Evolutionary conservation across 1,140 invertebrate genomes (phyloP).

Genomic region (Druon quercuslanigerum): DNA sequence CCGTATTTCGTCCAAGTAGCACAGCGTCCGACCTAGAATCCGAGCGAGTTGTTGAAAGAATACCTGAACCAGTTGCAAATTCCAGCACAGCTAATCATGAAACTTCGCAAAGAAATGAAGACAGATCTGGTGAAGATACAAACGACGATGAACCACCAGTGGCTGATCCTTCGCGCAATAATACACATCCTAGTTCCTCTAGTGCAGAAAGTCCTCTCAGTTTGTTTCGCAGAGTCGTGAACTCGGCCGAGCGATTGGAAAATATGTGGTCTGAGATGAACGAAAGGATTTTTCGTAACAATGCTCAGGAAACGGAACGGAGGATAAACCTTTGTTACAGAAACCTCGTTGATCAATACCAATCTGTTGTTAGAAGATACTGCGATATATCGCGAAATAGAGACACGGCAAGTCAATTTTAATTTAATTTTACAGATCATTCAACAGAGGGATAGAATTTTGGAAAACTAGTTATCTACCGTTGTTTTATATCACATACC

Average conservation of each 20-base stretch:
- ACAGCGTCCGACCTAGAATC: slow-evolving; percentile 47
- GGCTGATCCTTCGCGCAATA: neutral
- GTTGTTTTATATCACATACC: too few species aligned
- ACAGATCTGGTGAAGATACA: slow-evolving; percentile 24
- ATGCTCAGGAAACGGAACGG: slow-evolving; percentile 42
- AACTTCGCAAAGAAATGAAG: slow-evolving; percentile 26
- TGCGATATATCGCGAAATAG: slow-evolving; percentile 72
- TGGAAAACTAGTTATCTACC: too few species aligned
- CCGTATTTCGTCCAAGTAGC: slow-evolving; percentile 55
- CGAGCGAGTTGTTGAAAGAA: slow-evolving; percentile 47
- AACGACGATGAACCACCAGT: slow-evolving; percentile 15
- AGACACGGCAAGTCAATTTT: slow-evolving; percentile 64
- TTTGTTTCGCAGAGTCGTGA: neutral
- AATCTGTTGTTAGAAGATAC: slow-evolving; percentile 74
- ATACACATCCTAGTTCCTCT: neutral
- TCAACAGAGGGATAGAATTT: too few species aligned
- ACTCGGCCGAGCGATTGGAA: neutral
- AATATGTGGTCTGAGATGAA: slow-evolving; percentile 38
- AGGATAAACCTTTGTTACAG: slow-evolving; percentile 57
- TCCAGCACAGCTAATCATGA: neutral
- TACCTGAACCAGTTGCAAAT: slow-evolving; percentile 40
- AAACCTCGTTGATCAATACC: slow-evolving; percentile 75
- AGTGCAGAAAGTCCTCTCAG: neutral
- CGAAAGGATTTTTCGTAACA: slow-evolving; percentile 39
- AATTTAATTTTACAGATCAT: neutral